These are phyloP conservation scores for Serripes groenlandicus DNA, from an alignment of 2,888 invertebrate genomes.

Conservation along the genomic window DNA sequence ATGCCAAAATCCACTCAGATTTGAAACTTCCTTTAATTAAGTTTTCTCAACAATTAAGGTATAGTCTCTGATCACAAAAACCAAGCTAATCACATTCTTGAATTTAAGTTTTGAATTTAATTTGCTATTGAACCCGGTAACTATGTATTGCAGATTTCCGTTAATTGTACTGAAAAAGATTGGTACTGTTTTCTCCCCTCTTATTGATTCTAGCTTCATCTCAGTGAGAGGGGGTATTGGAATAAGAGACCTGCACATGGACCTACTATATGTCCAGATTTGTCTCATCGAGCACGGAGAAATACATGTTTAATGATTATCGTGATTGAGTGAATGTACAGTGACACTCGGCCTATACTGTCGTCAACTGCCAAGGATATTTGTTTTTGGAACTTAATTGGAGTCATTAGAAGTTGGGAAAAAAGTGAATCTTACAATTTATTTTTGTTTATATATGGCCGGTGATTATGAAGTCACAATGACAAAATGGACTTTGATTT, in stretches of 20 bases:
- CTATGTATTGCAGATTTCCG: constrained; percentile 8
- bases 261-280: constrained; percentile 18
- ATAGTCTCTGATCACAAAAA: neutral
- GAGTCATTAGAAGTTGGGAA: too few species aligned
- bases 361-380: too few species aligned
- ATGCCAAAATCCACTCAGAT: neutral
- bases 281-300: neutral
- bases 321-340: neutral
- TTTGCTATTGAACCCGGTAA: neutral
- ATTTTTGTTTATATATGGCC: constrained; percentile 5
- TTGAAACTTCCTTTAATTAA: neutral
- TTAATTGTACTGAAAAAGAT: constrained; percentile 19
- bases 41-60: constrained; percentile 8
- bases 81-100: neutral
- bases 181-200: constrained; percentile 6
- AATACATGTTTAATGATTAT: constrained; percentile 4
- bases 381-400: too few species aligned
- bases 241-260: constrained; percentile 26
- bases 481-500: constrained; percentile 36
- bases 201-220: constrained; percentile 5
- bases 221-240: constrained; percentile 10
- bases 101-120: constrained; percentile 6
- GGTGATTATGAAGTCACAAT: constrained; percentile 21
- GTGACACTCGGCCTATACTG: neutral
- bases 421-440: neutral